Evolutionary conservation across 2,888 invertebrate species (phyloP), one percentile per base, ranked within the genome.

Genomic region (Netelia inedita): DNA sequence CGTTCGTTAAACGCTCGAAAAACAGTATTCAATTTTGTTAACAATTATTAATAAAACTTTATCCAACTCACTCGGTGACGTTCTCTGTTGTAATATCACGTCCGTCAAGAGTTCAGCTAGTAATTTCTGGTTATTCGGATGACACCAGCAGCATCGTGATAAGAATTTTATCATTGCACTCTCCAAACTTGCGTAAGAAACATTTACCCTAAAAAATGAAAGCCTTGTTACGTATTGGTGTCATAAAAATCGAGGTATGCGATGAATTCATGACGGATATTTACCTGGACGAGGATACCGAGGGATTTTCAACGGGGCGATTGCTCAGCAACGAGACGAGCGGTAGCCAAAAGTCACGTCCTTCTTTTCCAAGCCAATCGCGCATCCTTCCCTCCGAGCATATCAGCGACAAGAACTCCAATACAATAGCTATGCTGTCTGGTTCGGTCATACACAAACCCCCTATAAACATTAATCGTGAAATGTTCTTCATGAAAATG

Each of bases 361-460:
- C 98, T 87, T 97, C 96, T 69, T 95, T 94, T 14, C 98, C 98
- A 66, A 98, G 95, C 98, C 98, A 98, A 93, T 98, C 97, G 88
- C 98, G 96, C 95, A 98, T 96, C 86, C 96, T 95, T 21, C 96
- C 96, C 90, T 98, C 98, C 23, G 96, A 95, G 92, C 97, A 97
- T 82, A 98, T 95, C 86, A 97, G 96, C 0, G 97, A 96, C 91
- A 98, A 96, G 94, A 98, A 98, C 89, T 97, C 96, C 83, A 98
- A 95, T 72, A 97, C 95, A 69, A 95, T 94, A 0, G 96, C 95
- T 66, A 96, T 95, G 90, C 95, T 95, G 69, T 95, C 95, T 28
- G 95, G 94, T 86, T 95, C 95, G 10, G 95, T 94, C 94, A 96
- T 94, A 2, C 95, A 95, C 53, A 92, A 87, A 41, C 92, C 92